Conservation (phyloP, 2,888 invertebrate species). For the Ligdia adustata region DNA sequence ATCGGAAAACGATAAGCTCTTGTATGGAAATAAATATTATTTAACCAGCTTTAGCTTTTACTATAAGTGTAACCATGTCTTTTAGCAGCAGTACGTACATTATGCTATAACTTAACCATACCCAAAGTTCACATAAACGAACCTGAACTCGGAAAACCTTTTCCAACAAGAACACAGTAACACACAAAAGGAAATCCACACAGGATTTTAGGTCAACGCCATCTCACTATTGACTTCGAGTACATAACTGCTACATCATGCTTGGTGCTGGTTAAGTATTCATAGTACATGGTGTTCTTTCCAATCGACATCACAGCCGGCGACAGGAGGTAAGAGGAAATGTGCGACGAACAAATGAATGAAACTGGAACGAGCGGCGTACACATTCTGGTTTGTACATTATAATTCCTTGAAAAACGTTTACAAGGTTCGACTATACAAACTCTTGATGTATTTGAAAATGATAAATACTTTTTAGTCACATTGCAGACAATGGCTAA, state of each 20-base stretch:
- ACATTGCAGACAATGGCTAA: no score
- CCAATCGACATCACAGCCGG: slow-evolving; percentile 20
- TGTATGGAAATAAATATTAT: no score
- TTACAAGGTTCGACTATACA: no score
- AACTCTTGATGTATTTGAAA: no score
- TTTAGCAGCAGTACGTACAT: no score
- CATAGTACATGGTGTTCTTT: slow-evolving; percentile 10
- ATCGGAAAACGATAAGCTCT: no score
- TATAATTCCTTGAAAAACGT: background rate
- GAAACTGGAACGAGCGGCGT: slow-evolving; percentile 39
- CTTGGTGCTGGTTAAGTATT: background rate
- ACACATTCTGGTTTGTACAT: slow-evolving; percentile 36
- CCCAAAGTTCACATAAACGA: no score
- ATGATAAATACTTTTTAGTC: no score
- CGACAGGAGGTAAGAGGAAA: slow-evolving; percentile 11
- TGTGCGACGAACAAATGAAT: slow-evolving; percentile 47
- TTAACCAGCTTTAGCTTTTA: no score
- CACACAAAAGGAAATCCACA: slow-evolving; percentile 6
- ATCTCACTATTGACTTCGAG: background rate
- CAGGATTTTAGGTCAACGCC: slow-evolving; percentile 18
- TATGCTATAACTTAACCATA: no score
- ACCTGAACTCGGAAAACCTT: no score
- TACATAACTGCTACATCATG: background rate
- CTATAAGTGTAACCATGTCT: no score
- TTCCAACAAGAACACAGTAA: slow-evolving; percentile 1